Base-by-base conservation (phyloP, 2,888 invertebrate species). In the Drosophila pseudotakahashii region DNA sequence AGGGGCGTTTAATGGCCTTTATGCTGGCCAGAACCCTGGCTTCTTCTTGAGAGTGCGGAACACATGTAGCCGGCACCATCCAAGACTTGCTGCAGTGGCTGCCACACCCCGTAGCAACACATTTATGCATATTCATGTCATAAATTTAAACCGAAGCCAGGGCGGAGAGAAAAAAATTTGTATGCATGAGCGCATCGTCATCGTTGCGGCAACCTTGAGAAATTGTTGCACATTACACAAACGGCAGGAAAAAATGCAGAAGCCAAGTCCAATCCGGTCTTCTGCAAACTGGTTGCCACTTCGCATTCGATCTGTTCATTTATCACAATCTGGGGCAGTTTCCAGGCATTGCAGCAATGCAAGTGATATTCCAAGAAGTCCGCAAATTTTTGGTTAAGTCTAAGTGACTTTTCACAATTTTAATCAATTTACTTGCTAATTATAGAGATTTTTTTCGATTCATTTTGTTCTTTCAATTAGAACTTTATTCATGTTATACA, bases 111-210 rank as follows among this genome's bases (percentile, higher is more conserved):
- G 53, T 60, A 51, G 71, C 80, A 75, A 82, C 81, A 84, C 88
- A 80, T 86, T 79, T 75, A 77, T 88, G 87, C 84, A 81, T 86
- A 86, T 88, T 85, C 84, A 85, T 87, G 89, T 88, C 84, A 85
- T 88, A 73, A 76, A 76, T 76, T 76, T 59, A 44, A 73, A 45
- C 37, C 70, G 45, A 62, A 72, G 63, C 37, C 70, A 14, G 41
- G 55, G 23, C 39, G 36, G 39, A 52, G 26, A 26, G 16, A 36
- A 37, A 16, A 48, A 73, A 73, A 73, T 80, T 75, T 50, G 78
- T 79, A 86, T 88, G 84, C 80, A 80, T 83, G 84, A 80, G 71
- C 67, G 82, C 82, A 75, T 83, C 74, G 53, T 64, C 62, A 55
- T 58, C 68, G 53, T 61, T 70, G 60, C 68, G 66, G 62, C 77